Evolutionary conservation across 2,113 vertebrate genomes (phyloP).

Genomic region (Pygoscelis antarcticus): DNA sequence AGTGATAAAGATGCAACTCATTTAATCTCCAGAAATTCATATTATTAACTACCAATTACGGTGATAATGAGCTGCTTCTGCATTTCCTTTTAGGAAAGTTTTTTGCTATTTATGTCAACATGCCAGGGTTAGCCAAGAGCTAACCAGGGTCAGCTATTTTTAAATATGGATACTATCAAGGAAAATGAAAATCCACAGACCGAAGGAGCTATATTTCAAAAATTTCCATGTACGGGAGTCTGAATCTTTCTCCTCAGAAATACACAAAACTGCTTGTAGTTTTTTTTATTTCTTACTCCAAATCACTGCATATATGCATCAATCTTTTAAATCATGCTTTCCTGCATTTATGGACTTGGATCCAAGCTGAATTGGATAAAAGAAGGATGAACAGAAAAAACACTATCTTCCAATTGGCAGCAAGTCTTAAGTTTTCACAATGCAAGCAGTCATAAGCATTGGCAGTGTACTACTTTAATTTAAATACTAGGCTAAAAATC

Average conservation of each 20-base stretch:
- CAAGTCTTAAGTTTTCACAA: not conserved
- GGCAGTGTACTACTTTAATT: not conserved
- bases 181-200: not conserved
- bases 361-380: not conserved
- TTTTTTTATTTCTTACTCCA: not conserved
- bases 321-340: not conserved
- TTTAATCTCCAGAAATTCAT: not conserved
- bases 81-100: not conserved
- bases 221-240: not conserved
- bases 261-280: not conserved
- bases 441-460: not conserved
- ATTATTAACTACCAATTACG: not conserved
- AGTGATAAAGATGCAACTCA: not conserved
- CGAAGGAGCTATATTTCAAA: not conserved
- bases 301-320: not conserved
- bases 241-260: not conserved
- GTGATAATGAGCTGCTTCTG: not conserved
- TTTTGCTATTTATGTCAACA: not conserved
- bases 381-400: not conserved
- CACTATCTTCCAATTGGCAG: not conserved
- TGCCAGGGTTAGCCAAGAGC: not conserved
- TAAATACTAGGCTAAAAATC: not conserved
- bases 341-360: not conserved
- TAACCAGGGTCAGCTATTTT: slow-evolving; percentile 7
- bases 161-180: not conserved